Base-by-base conservation (phyloP, 2,113 vertebrate genomes). In the Myotis brandtii region DNA sequence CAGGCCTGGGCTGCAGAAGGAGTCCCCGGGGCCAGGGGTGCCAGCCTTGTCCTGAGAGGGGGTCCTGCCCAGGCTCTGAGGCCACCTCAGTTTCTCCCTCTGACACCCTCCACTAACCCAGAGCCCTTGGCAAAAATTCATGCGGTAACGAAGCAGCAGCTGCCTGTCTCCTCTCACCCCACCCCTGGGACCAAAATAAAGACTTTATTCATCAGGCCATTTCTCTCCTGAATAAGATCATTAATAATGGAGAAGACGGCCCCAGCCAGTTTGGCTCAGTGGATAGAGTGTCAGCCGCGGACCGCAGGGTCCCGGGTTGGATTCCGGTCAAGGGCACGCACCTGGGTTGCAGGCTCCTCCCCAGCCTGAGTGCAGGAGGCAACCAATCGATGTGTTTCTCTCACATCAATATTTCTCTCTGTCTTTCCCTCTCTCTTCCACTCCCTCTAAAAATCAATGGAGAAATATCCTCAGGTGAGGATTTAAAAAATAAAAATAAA, bases 231-330 rank as follows among this genome's bases (percentile, higher is more conserved):
- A 96, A 66, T 62, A 56, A 81, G 70, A 75, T 85, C 37, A 40
- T 93, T 76, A 93, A 90, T 90, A 81, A 92, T 85, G 80, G 27
- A 96, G 86, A 70, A 62, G 25, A 62, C 59, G 25, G 59, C 59
- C 59, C 56, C 59, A 62, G 59, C 25, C 59, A 62, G 59, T 62
- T 27, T 62, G 23, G 59, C 59, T 62, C 59, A 62, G 59, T 62
- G 59, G 59, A 62, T 62, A 62, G 59, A 27, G 59, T 62, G 59
- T 62, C 59, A 62, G 59, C 59, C 59, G 25, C 4, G 1, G 25
- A 62, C 23, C 3, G 9, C 59, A 62, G 23, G 59, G 25, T 62
- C 56, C 59, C 25, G 25, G 59, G 25, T 62, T 62, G 59, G 59
- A 62, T 27, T 62, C 23, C 10, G 25, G 59, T 62, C 59, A 62